Evolutionary conservation across 2,113 vertebrate species (phyloP).

Genomic region (Tretioscincus oriximinensis): DNA sequence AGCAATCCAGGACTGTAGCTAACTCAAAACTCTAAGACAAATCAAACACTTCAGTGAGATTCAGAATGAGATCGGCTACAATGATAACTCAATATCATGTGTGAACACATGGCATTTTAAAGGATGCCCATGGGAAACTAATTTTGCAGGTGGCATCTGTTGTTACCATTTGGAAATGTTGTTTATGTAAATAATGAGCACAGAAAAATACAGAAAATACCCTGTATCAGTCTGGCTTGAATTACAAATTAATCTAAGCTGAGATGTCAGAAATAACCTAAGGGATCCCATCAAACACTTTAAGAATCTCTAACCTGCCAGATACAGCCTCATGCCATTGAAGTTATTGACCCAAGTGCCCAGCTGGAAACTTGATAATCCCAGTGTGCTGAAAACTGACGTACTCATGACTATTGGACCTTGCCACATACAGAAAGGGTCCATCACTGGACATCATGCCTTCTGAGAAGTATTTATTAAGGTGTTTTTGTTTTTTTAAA

Average conservation of each 20-base stretch:
- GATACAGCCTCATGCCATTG: background rate
- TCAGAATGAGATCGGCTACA: slow-evolving; percentile 38
- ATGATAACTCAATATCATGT: slow-evolving; percentile 32
- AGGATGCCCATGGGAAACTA: slow-evolving; percentile 15
- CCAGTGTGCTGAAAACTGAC: no score
- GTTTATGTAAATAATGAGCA: slow-evolving; percentile 36
- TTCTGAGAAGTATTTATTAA: background rate
- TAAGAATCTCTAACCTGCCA: background rate
- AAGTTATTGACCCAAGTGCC: background rate
- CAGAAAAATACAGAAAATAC: slow-evolving; percentile 41
- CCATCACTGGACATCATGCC: no score
- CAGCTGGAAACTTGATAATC: background rate
- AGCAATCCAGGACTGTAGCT: slow-evolving; percentile 30
- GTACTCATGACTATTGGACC: background rate
- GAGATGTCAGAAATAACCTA: background rate
- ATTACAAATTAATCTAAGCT: slow-evolving; percentile 53
- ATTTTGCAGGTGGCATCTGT: slow-evolving; percentile 29
- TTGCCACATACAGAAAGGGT: background rate
- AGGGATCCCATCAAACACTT: background rate
- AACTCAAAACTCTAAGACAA: slow-evolving; percentile 43
- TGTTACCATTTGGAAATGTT: slow-evolving; percentile 32
- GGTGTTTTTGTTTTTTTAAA: background rate
- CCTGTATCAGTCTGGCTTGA: slow-evolving; percentile 31
- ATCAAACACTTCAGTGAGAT: slow-evolving; percentile 26
- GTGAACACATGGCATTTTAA: slow-evolving; percentile 30